phyloP scores from a whole-genome alignment of 2,797 vertebrate genomes.

The Cebuella pygmaea region DNA sequence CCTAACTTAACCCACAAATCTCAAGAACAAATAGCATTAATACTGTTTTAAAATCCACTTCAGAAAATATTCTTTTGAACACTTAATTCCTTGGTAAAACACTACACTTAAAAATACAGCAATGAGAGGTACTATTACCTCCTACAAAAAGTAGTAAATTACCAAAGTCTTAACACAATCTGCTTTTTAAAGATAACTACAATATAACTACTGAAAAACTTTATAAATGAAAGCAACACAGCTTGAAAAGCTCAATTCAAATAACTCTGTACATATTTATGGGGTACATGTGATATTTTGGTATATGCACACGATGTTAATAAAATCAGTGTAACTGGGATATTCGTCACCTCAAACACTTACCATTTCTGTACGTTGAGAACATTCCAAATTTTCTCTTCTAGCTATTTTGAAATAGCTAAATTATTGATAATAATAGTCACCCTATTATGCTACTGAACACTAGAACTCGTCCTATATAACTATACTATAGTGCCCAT shows the following conservation, averaged over 20 bases:
- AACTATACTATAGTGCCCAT: background rate
- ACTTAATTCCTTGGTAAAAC: background rate
- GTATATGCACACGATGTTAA: background rate
- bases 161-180: background rate
- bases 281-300: background rate
- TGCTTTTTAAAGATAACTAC: background rate
- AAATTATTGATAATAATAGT: background rate
- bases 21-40: constrained; percentile 23
- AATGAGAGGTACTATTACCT: background rate
- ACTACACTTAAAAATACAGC: background rate
- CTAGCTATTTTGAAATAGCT: background rate
- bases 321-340: background rate
- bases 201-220: background rate
- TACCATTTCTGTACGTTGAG: background rate
- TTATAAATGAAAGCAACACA: constrained; percentile 41
- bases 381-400: background rate
- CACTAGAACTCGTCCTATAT: background rate
- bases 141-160: background rate
- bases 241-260: background rate
- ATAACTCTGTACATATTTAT: background rate
- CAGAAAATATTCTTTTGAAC: background rate
- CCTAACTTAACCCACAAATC: background rate
- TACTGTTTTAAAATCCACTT: constrained; percentile 36
- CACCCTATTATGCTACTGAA: background rate
- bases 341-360: background rate